Base-by-base conservation (phyloP, 1,140 invertebrate genomes). In the Fopius arisanus region DNA sequence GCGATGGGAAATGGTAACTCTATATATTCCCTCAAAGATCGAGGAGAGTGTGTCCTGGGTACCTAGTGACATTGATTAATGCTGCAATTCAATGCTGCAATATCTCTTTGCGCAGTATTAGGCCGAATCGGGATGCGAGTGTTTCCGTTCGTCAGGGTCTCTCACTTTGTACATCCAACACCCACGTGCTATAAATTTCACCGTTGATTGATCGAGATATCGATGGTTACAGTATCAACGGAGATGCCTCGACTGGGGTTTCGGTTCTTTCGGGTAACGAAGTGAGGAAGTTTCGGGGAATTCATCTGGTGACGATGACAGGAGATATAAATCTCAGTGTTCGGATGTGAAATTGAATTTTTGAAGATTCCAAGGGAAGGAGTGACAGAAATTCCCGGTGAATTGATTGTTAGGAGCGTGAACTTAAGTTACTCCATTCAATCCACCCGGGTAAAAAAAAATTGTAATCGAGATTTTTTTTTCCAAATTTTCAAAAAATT, bases 61-160 rank as follows among this genome's bases (percentile, higher is more conserved):
- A 78, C 63, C 67, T 73, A 72, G 43, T 73, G 78, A 81, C 79
- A 69, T 79, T 79, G 80, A 81, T 80, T 76, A 81, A 81, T 81
- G 76, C 65, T 48, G 73, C 75, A 75, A 80, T 80, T 81, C 78
- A 79, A 79, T 77, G 65, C 37, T 48, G 40, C 74, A 66, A 68
- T 69, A 71, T 65, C 65, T 65, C 62, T 74, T 48, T 54, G 19
- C 14, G 29, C 48, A 59, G 23, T 33, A 59, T 14, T 29, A 31
- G 72, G 19, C 65, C 40, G 40, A 59, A 31, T 62, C n/a, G 43
- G 3, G 43, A 48, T 19, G 43, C 16, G 43, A 48, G 43, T 19
- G 16, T 48, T 48, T 48, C 43, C 3, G 43, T 48, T 19, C 43
- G 43, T 48, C 43, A 48, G 16, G 43, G 2, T 48, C 16, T 48